Percentiles rank a stretch among this genome's conserved stretches.
phyloP scores from a whole-genome alignment of 2,888 invertebrate species.

The Mechanitis mazaeus region DNA sequence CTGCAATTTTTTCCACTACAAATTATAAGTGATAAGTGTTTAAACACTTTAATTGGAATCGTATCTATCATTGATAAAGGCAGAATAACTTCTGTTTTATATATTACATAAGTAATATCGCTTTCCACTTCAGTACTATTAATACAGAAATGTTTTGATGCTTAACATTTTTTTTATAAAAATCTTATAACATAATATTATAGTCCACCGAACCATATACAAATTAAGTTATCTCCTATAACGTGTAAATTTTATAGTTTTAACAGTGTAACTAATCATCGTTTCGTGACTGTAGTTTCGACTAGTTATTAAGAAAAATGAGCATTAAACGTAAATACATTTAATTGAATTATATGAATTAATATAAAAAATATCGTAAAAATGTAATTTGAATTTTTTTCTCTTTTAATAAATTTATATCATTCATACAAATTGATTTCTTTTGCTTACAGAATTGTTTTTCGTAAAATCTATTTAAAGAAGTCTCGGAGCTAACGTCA shows the following conservation, averaged over 20 bases:
- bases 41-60: slow-evolving; percentile 37
- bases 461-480: too few relatives aligned
- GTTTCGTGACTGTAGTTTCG: slow-evolving; percentile 25
- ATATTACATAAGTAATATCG: slow-evolving; percentile 7
- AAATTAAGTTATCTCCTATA: slow-evolving; percentile 23
- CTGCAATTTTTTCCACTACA: slow-evolving; percentile 36
- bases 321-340: background rate
- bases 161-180: too few relatives aligned
- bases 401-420: too few relatives aligned
- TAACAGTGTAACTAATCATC: slow-evolving; percentile 27
- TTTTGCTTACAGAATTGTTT: too few relatives aligned
- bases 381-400: too few relatives aligned
- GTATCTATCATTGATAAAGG: slow-evolving; percentile 29
- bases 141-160: too few relatives aligned
- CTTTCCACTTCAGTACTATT: too few relatives aligned
- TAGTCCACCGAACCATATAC: slow-evolving; percentile 9
- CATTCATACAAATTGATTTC: too few relatives aligned
- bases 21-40: slow-evolving; percentile 26
- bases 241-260: slow-evolving; percentile 16
- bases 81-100: slow-evolving; percentile 13
- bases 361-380: background rate
- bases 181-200: too few relatives aligned
- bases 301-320: slow-evolving; percentile 1
- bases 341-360: background rate
- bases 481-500: too few relatives aligned